phyloP scores from a whole-genome alignment of 2,113 vertebrate species.

The Ophthalmolycus amberensis region DNA sequence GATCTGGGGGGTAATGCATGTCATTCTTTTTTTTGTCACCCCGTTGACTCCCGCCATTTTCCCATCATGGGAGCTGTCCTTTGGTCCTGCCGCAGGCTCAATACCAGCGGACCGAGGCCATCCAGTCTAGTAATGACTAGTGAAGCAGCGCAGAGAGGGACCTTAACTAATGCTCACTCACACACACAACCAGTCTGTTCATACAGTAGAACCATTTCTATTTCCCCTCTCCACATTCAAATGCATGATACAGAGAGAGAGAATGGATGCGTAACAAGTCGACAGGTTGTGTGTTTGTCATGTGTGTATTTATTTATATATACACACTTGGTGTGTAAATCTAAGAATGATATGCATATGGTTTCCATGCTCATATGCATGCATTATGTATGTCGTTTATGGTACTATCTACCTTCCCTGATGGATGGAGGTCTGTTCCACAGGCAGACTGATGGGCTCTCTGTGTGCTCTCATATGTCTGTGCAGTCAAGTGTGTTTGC shows the following conservation, averaged over 20 bases:
- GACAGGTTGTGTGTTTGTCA: background rate
- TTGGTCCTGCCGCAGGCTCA: slow-evolving; percentile 65
- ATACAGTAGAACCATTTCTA: slow-evolving; percentile 19
- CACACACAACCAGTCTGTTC: slow-evolving; percentile 49
- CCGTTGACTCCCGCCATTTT: slow-evolving; percentile 36
- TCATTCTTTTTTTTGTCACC: background rate
- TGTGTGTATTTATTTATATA: background rate
- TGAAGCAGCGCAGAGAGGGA: slow-evolving; percentile 46
- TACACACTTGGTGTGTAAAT: background rate
- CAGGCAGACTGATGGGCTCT: slow-evolving; percentile 59
- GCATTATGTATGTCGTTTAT: slow-evolving; percentile 72
- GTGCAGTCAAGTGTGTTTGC: slow-evolving; percentile 66
- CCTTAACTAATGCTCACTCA: slow-evolving; percentile 65
- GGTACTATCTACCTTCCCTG: slow-evolving; percentile 54
- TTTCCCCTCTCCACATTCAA: slow-evolving; percentile 9
- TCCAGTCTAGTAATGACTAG: slow-evolving; percentile 65
- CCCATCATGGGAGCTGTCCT: slow-evolving; percentile 57
- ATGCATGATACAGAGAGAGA: slow-evolving; percentile 41
- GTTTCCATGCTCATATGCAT: slow-evolving; percentile 56
- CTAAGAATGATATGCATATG: slow-evolving; percentile 33
- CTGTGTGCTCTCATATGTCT: slow-evolving; percentile 51
- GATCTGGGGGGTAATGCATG: slow-evolving; percentile 4
- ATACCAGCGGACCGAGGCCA: slow-evolving; percentile 68
- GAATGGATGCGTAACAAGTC: slow-evolving; percentile 45
- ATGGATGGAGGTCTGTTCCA: slow-evolving; percentile 57